These are phyloP conservation scores for Pycnomerus fuliginosus DNA, from an alignment of 2,888 invertebrate species.

Conservation along the genomic window DNA sequence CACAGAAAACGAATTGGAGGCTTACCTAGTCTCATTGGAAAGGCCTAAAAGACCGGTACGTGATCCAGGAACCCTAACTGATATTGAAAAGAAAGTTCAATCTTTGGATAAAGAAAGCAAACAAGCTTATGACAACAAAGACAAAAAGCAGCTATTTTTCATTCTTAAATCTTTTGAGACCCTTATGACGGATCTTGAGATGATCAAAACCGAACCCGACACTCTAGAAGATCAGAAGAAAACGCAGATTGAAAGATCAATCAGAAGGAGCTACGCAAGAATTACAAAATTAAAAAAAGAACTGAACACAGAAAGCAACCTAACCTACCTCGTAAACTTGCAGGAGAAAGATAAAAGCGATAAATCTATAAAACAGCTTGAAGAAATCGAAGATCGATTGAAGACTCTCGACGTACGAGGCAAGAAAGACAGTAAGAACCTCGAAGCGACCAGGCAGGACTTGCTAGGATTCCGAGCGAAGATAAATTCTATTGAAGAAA, in stretches of 20 bases:
- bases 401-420: not conserved
- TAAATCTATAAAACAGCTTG: constrained; percentile 26
- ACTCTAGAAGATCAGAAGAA: too few species aligned
- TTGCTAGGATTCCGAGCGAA: constrained; percentile 2
- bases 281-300: too few species aligned
- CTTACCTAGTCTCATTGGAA: too few species aligned
- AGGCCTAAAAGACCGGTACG: too few species aligned
- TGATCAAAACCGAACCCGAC: constrained; percentile 31
- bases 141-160: constrained; percentile 29
- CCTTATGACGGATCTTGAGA: constrained; percentile 32
- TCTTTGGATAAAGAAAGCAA: constrained; percentile 28
- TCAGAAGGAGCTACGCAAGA: too few species aligned
- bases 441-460: constrained; percentile 23
- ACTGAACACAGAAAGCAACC: constrained; percentile 25
- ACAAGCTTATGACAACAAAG: constrained; percentile 31
- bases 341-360: constrained; percentile 23
- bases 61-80: constrained; percentile 29
- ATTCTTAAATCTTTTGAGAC: constrained; percentile 29
- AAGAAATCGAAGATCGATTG: constrained; percentile 28
- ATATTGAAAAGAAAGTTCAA: constrained; percentile 31
- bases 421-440: constrained; percentile 4
- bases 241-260: too few species aligned
- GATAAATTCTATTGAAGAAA: constrained; percentile 7
- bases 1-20: constrained; percentile 8
- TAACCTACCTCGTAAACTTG: constrained; percentile 20